These are phyloP conservation scores for Helleia helle DNA, from an alignment of 2,888 invertebrate genomes.

Conservation along the genomic window DNA sequence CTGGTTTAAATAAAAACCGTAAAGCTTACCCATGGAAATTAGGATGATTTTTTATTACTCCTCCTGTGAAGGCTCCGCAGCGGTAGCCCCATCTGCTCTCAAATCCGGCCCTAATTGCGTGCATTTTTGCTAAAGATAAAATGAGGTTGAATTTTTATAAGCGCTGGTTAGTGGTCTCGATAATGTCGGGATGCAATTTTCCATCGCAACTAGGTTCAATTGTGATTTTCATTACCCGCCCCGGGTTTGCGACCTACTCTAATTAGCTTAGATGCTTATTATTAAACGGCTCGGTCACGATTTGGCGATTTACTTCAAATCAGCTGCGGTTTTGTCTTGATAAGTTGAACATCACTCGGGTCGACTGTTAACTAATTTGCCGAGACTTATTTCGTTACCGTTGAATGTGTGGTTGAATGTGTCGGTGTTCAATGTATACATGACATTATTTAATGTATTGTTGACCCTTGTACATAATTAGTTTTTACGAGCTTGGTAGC, in stretches of 20 bases:
- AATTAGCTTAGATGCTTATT: constrained; percentile 70
- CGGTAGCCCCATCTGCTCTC: too few relatives aligned
- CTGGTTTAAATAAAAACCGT: too few relatives aligned
- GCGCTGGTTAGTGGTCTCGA: constrained; percentile 4
- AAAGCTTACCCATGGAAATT: too few relatives aligned
- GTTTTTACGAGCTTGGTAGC: too few relatives aligned
- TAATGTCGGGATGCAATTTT: constrained; percentile 45
- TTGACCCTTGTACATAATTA: background rate
- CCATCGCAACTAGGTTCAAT: constrained; percentile 54
- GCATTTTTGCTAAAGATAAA: background rate
- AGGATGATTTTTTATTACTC: too few relatives aligned
- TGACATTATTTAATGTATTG: background rate
- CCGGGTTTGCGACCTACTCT: constrained; percentile 67
- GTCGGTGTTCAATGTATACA: background rate
- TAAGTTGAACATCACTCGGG: constrained; percentile 52
- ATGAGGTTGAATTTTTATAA: background rate
- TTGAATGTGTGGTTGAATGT: constrained; percentile 22
- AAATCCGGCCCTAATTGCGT: too few relatives aligned
- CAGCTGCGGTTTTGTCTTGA: constrained; percentile 54
- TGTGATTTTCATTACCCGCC: constrained; percentile 68
- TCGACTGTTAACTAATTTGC: constrained; percentile 29
- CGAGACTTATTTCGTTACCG: constrained; percentile 27
- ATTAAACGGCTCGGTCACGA: constrained; percentile 68
- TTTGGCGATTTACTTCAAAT: constrained; percentile 62
- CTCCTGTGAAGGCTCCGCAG: too few relatives aligned